Base-by-base conservation (phyloP, 2,797 vertebrate species). In the Sebastes taczanowskii region DNA sequence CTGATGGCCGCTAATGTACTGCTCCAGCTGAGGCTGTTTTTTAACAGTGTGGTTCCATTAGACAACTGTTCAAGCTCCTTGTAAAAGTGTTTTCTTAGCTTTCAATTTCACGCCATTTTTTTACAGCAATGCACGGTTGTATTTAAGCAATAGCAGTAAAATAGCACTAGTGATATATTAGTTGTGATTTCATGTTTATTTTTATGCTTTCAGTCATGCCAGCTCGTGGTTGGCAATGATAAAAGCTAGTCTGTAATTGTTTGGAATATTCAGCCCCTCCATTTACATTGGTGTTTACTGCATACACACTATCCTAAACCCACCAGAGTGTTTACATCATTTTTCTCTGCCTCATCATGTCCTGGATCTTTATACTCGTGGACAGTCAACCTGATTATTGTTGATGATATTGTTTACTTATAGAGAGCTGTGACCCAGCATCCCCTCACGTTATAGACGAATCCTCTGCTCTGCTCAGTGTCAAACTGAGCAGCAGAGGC, bases 401-500 rank as follows among this genome's bases (percentile, higher is more conserved):
- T 30, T 20, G 34, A 69, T 74, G 52, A 59, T 78, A 27, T 46
- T 83, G 65, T 76, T 89, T 67, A 46, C 58, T 60, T 71, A 61
- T 77, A 72, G 46, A 69, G 29, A 82, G 18, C 35, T 42, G 53
- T 71, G 82, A 85, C 70, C 70, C 42, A 9, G 6, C 22, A 35
- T 78, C 67, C 62, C 67, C 35, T 66, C 32, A 35, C 5, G 18
- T 38, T 68, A 30, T 9, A 16, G 71, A 63, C 60, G 66, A 27
- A 77, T 52, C 75, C 63, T 27, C 60, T 30, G n/a, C 73, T 66
- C 25, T 10, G 38, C 58, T 74, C 35, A 9, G 62, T 14, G 53
- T 62, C 69, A 76, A 38, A 68, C 80, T 62, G 70, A 70, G 73
- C 42, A 14, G 23, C 58, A 34, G 29, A 18, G 72, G 64, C 29